Conservation (phyloP, 2,113 vertebrate genomes). For the Misgurnus anguillicaudatus region DNA sequence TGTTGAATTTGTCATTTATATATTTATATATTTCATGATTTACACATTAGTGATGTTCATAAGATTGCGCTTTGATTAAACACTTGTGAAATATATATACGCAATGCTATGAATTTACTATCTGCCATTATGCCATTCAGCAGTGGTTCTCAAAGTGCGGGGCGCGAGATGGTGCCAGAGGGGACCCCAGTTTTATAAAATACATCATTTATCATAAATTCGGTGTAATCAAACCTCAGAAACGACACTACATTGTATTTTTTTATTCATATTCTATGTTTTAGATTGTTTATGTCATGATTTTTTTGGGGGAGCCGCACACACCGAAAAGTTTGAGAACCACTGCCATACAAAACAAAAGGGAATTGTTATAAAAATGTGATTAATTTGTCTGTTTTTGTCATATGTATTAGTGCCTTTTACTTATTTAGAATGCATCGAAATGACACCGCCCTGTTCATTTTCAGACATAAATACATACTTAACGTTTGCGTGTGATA, state of each 20-base stretch:
- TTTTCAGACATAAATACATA: not conserved
- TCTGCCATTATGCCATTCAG: not conserved
- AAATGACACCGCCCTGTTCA: not conserved
- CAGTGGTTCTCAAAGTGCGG: too few species aligned
- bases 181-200: too few species aligned
- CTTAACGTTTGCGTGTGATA: not conserved
- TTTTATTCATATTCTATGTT: too few species aligned
- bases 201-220: too few species aligned
- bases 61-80: not conserved
- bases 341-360: not conserved
- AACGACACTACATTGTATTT: too few species aligned
- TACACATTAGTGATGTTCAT: slow-evolving; percentile 1
- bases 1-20: not conserved
- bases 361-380: not conserved
- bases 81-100: not conserved
- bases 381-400: slow-evolving; percentile 4
- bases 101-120: not conserved
- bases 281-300: too few species aligned
- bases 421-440: not conserved
- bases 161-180: too few species aligned
- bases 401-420: slow-evolving; percentile 33
- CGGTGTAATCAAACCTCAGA: too few species aligned
- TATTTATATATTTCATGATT: not conserved
- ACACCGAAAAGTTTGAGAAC: too few species aligned
- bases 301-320: too few species aligned